Base-by-base conservation (phyloP, 2,888 invertebrate species). In the Pristionchus entomophagus region DNA sequence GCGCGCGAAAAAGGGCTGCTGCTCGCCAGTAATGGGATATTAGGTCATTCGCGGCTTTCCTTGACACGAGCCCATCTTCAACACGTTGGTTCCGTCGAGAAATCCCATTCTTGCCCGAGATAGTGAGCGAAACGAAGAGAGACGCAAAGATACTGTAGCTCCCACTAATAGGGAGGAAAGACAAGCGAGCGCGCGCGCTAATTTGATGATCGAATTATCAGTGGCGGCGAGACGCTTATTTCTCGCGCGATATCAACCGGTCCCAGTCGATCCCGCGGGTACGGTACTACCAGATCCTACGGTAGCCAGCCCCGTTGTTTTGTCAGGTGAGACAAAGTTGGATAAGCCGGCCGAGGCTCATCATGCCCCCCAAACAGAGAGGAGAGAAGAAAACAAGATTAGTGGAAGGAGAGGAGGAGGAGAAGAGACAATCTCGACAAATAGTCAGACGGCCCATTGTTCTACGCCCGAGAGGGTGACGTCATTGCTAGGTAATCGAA, bases 171-270 rank as follows among this genome's bases (percentile, higher is more conserved):
- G 65, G 22, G 65, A 65, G 32, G 32, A 65, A 35, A n/a, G 26
- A 59, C n/a, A 65, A 35, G 35, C 62, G 29, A 29, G 29, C 32
- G 14, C 59, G 29, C 12, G 22, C 35, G 49, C 77, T 77, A 77
- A 80, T 41, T 80, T 80, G 78, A 80, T 80, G 78, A 80, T 80
- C 78, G 78, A 80, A 80, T 80, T 80, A 80, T 80, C 78, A 51
- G 45, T 14, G 19, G 29, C 14, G 49, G 12, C 45, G 12, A n/a
- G 45, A 29, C 73, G 73, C 17, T 19, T 35, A 10, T 10, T 1
- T 26, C 45, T n/a, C 17, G n/a, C 32, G 12, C 32, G 41, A 12
- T 73, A 73, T 65, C 41, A n/a, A 73, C 73, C 73, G 73, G 73
- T 73, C 73, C 73, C 73, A 26, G 14, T 12, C 56, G 4, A 22